These are phyloP conservation scores for Alfaro cultratus DNA, from an alignment of 2,797 vertebrate genomes.

Conservation along the genomic window DNA sequence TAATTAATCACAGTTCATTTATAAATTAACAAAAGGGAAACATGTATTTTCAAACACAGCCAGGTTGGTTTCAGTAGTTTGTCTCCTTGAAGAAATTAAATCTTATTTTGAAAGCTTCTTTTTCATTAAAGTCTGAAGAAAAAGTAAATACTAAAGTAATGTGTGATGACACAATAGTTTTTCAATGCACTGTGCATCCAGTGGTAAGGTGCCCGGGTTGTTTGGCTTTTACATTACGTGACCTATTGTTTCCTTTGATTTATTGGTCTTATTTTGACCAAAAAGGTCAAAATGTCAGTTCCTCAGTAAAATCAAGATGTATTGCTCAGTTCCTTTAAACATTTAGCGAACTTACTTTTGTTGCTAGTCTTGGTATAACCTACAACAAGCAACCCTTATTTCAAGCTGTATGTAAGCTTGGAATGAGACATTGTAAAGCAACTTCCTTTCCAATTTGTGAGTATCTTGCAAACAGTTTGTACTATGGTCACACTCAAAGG, in stretches of 20 bases:
- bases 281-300: slow-evolving; percentile 15
- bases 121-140: not conserved
- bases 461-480: not conserved
- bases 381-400: not conserved
- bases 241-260: slow-evolving; percentile 6
- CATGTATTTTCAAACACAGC: not conserved
- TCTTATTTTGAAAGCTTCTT: not conserved
- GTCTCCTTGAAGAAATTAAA: not conserved
- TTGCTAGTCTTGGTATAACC: too few relatives aligned
- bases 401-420: not conserved
- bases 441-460: not conserved
- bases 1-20: not conserved
- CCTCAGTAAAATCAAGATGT: not conserved
- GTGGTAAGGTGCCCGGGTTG: not conserved
- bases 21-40: not conserved
- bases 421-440: not conserved
- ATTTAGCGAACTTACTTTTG: not conserved
- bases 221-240: not conserved
- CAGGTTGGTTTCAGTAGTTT: not conserved
- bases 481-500: not conserved
- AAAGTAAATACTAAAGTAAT: not conserved
- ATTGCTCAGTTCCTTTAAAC: not conserved
- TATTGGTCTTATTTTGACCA: not conserved
- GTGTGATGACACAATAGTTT: not conserved
- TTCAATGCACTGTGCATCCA: not conserved